phyloP scores from a whole-genome alignment of 2,888 invertebrate genomes.

The Baronia brevicornis region DNA sequence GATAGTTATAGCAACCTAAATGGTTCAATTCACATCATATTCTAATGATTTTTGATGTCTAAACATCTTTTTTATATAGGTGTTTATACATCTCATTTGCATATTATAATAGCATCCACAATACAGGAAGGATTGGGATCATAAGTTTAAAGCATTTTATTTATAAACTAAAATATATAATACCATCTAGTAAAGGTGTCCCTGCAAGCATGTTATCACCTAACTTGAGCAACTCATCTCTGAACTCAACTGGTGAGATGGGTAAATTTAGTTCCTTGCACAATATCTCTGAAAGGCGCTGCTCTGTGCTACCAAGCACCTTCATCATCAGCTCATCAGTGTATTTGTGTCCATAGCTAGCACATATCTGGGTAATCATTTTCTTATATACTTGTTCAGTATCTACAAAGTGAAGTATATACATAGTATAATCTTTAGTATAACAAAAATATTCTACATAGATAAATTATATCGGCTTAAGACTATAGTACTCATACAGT shows the following conservation, averaged over 20 bases:
- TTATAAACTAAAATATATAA: slow-evolving; percentile 17
- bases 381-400: slow-evolving; percentile 87
- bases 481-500: too few species aligned
- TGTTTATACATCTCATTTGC: too few species aligned
- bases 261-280: slow-evolving; percentile 81
- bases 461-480: too few species aligned
- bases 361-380: slow-evolving; percentile 81
- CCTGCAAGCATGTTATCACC: slow-evolving; percentile 77
- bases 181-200: slow-evolving; percentile 82
- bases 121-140: too few species aligned
- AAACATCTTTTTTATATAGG: too few species aligned
- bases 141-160: background rate
- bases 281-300: slow-evolving; percentile 80
- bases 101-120: too few species aligned
- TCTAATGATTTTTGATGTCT: too few species aligned
- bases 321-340: slow-evolving; percentile 86
- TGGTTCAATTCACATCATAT: too few species aligned
- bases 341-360: slow-evolving; percentile 83
- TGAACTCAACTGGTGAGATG: slow-evolving; percentile 79
- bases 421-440: too few species aligned
- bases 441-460: too few species aligned
- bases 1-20: too few species aligned
- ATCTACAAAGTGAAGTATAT: slow-evolving; percentile 72
- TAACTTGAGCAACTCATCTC: slow-evolving; percentile 73
- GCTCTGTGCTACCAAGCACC: slow-evolving; percentile 84